Percentiles rank a stretch among this genome's conserved stretches.
Evolutionary conservation across 2,888 invertebrate species (phyloP).

Genomic region (Monochamus alternatus): DNA sequence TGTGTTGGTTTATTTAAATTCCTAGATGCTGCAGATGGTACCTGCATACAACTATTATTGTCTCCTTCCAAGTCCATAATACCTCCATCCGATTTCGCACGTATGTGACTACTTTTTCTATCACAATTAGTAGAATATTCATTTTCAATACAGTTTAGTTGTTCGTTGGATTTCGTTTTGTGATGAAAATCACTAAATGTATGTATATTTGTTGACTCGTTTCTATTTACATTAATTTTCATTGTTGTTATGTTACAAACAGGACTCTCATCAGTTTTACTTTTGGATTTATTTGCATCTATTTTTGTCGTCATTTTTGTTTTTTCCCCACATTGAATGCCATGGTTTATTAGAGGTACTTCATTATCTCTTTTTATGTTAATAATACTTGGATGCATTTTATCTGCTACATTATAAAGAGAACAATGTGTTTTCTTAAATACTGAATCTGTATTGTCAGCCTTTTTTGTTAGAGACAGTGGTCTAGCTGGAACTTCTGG

Average conservation of each 20-base stretch:
- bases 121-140: conserved; percentile 63
- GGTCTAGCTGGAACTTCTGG: conserved; percentile 89
- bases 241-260: not conserved
- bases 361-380: conserved; percentile 67
- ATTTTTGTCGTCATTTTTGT: conserved; percentile 64
- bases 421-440: conserved; percentile 78
- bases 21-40: conserved; percentile 63
- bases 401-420: conserved; percentile 80
- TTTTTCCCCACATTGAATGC: conserved; percentile 65
- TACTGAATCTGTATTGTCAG: conserved; percentile 61
- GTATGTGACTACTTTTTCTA: conserved; percentile 67
- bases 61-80: conserved; percentile 63
- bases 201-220: not conserved
- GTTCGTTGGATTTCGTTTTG: conserved; percentile 52
- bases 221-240: not conserved
- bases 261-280: not conserved
- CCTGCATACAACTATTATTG: conserved; percentile 27
- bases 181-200: conserved; percentile 2
- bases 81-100: conserved; percentile 70
- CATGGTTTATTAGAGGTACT: not conserved
- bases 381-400: conserved; percentile 79
- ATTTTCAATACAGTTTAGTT: conserved; percentile 58
- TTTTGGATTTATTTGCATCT: conserved; percentile 9
- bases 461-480: conserved; percentile 74
- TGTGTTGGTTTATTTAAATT: conserved; percentile 68